Conservation (phyloP, 2,888 invertebrate genomes). For the Campoplex nolae region DNA sequence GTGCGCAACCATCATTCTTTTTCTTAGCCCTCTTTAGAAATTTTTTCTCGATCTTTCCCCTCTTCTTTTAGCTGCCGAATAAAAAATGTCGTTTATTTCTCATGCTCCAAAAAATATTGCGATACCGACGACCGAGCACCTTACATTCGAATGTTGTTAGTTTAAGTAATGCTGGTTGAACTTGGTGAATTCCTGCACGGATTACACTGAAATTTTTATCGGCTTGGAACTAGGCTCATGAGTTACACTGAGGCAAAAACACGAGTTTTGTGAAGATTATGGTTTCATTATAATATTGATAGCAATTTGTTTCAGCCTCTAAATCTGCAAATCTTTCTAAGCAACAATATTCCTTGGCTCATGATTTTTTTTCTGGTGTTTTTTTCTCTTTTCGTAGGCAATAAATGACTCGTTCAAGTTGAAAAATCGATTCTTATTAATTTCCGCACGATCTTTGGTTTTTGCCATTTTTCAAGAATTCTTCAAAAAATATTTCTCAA, state of each 20-base stretch:
- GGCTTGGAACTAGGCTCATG: background rate
- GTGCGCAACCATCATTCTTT: slow-evolving; percentile 40
- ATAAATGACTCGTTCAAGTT: background rate
- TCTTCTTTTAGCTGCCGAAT: slow-evolving; percentile 2
- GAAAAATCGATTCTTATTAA: background rate
- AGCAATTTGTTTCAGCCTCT: background rate
- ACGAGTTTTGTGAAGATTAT: background rate
- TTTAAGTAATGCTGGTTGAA: slow-evolving; percentile 7
- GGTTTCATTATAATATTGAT: background rate
- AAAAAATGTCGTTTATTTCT: slow-evolving; percentile 28
- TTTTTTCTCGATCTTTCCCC: slow-evolving; percentile 12
- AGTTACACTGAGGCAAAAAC: background rate
- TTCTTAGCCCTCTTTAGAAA: slow-evolving; percentile 10
- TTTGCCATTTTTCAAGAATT: background rate
- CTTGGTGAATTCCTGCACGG: slow-evolving; percentile 19
- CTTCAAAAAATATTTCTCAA: background rate
- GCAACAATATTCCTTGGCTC: background rate
- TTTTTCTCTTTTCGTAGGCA: background rate
- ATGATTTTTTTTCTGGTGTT: background rate
- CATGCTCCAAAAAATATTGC: slow-evolving; percentile 12
- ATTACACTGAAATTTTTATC: slow-evolving; percentile 2
- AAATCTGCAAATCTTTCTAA: background rate
- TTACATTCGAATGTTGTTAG: background rate
- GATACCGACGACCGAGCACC: background rate
- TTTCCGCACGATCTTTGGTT: background rate